A percentile compares a stretch with the other conserved stretches of the same genome.
Evolutionary conservation across 2,888 invertebrate genomes (phyloP).

Genomic region (Hirtodrosophila duncani): DNA sequence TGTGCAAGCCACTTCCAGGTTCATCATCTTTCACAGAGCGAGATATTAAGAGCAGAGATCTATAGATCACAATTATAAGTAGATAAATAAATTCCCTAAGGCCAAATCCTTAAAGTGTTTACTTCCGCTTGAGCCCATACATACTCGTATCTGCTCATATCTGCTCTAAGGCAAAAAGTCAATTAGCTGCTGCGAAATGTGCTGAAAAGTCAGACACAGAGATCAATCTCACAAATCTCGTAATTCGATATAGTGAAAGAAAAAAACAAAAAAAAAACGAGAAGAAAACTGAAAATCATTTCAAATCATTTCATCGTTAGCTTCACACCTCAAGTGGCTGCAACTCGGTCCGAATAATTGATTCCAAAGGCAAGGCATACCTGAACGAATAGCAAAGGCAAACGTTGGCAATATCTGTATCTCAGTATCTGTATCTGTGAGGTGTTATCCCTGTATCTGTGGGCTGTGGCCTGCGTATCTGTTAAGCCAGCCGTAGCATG

Average conservation of each 20-base stretch:
- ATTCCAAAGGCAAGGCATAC: slow-evolving; percentile 47
- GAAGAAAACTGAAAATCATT: too few relatives aligned
- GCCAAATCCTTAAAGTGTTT: slow-evolving; percentile 22
- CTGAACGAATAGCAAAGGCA: slow-evolving; percentile 38
- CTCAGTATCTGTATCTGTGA: slow-evolving; percentile 12
- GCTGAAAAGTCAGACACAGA: background rate
- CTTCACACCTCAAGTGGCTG: slow-evolving; percentile 55
- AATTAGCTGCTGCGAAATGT: too few relatives aligned
- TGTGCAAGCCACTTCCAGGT: too few relatives aligned
- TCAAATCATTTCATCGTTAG: slow-evolving; percentile 50
- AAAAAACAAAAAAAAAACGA: slow-evolving; percentile 1
- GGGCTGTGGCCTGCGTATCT: slow-evolving; percentile 24
- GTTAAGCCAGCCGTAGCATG: slow-evolving; percentile 41
- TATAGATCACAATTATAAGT: too few relatives aligned
- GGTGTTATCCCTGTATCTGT: slow-evolving; percentile 23
- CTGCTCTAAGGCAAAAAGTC: slow-evolving; percentile 11
- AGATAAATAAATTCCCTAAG: too few relatives aligned
- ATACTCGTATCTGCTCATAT: slow-evolving; percentile 7
- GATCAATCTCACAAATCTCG: slow-evolving; percentile 1
- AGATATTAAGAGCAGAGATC: too few relatives aligned
- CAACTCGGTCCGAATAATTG: slow-evolving; percentile 51
- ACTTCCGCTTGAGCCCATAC: slow-evolving; percentile 22
- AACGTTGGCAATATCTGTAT: slow-evolving; percentile 33
- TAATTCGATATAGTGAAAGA: slow-evolving; percentile 16
- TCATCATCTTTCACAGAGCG: too few relatives aligned